Base-by-base conservation (phyloP, 2,797 vertebrate genomes). In the Telmatherina bonti region DNA sequence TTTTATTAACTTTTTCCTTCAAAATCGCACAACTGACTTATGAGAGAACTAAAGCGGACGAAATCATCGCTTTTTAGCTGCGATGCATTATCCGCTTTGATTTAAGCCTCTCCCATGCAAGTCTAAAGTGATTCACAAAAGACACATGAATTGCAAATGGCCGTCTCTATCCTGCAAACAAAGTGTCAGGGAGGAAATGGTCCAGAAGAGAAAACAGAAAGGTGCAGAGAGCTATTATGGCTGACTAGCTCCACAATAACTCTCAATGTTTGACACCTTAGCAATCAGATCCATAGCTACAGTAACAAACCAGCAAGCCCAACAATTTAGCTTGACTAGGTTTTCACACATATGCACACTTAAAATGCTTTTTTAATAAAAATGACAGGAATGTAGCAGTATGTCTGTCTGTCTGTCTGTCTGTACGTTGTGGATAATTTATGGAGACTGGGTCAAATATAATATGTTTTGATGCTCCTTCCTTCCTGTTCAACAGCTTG, bases 31-130 rank as follows among this genome's bases (percentile, higher is more conserved):
- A 15, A n/a, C 35, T 55, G 18, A 66, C 52, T 55, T 30, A 15
- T 1, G 0, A 38, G 62, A 15, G 26, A 55, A 55, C n/a, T 24
- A 5, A 41, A 24, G 52, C 24, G 35, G 35, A 55, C 9, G 6
- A 4, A 55, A 55, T 45, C 64, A 45, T 56, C 22, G 27, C 36
- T 54, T 54, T 54, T 31, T 65, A 43, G 51, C 51, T 54, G 51
- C 30, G 26, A 51, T 65, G 20, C 26, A 54, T 64, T 49, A 54
- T 65, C 36, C 7, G 38, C 38, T 54, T 38, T 53, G 62, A 65
- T 54, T 65, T 53, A 41, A 53, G 36, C 33, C 51, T 22, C 29
- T 38, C 30, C 36, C 27, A 24, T 43, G 35, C 51, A 55, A 65
- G 20, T 38, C 54, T 43, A 24, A 66, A 33, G 36, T 56, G 29